These are phyloP conservation scores for Scomber colias DNA, from an alignment of 2,113 vertebrate species.

Conservation along the genomic window DNA sequence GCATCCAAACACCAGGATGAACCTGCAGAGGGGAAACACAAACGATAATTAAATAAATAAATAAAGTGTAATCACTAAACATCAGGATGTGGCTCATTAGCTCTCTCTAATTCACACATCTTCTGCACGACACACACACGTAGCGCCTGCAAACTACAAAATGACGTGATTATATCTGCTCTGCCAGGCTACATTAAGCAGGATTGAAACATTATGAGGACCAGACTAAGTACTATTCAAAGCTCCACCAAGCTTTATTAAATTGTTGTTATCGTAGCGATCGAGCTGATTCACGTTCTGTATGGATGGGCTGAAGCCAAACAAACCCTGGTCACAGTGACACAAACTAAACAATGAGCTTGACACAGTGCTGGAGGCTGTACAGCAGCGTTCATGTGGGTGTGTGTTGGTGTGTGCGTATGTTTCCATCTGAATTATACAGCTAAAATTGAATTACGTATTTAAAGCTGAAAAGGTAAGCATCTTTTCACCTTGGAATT, in stretches of 20 bases:
- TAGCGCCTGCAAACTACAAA: background rate
- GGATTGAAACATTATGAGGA: constrained; percentile 4
- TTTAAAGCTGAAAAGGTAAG: background rate
- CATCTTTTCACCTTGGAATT: no score
- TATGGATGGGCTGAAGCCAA: background rate
- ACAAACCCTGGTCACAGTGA: background rate
- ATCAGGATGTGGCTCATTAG: constrained; percentile 10
- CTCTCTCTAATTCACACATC: background rate
- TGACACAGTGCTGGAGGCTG: background rate
- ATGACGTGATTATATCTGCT: background rate
- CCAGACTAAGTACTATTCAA: background rate
- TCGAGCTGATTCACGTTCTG: constrained; percentile 4
- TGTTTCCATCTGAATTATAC: no score
- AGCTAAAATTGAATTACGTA: background rate
- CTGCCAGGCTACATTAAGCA: constrained; percentile 1
- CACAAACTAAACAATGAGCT: constrained; percentile 1
- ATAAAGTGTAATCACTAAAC: constrained; percentile 2
- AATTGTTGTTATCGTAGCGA: background rate
- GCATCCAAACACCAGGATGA: constrained; percentile 98
- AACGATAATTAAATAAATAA: constrained; percentile 3
- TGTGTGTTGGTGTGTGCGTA: background rate
- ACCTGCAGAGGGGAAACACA: constrained; percentile 87
- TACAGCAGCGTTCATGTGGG: background rate
- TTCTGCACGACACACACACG: background rate
- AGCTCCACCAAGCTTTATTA: constrained; percentile 9